These are phyloP conservation scores for Epizoanthus ramosus DNA, from an alignment of 92 coral and sea anemone species.

Conservation along the genomic window DNA sequence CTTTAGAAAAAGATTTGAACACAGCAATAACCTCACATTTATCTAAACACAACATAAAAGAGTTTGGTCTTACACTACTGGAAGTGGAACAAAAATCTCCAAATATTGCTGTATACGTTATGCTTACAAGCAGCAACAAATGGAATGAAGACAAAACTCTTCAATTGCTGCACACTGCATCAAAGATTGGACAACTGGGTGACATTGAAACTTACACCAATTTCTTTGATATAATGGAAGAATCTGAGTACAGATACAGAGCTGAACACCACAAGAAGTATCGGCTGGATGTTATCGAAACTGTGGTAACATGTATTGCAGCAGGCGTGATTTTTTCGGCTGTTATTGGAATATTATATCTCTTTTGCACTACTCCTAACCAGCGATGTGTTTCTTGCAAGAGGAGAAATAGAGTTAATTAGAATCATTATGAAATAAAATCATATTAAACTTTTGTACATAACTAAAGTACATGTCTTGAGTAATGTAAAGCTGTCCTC, in stretches of 20 bases:
- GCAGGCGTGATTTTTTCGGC: slow-evolving; percentile 65
- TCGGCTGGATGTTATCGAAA: slow-evolving; percentile 63
- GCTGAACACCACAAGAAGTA: neutral
- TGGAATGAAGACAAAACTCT: slow-evolving; percentile 21
- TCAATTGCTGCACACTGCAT: slow-evolving; percentile 19
- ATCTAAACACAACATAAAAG: neutral
- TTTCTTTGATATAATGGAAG: slow-evolving; percentile 49
- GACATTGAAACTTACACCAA: slow-evolving; percentile 15
- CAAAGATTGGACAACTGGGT: slow-evolving; percentile 49
- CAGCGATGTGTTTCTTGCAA: slow-evolving; percentile 62
- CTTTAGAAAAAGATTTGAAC: slow-evolving; percentile 36
- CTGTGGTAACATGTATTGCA: slow-evolving; percentile 69
- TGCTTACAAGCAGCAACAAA: slow-evolving; percentile 39
- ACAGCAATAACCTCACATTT: slow-evolving; percentile 24
- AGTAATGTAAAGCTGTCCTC: too few species aligned
- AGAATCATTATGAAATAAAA: neutral
- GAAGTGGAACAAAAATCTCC: neutral
- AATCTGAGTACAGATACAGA: slow-evolving; percentile 38
- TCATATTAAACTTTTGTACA: too few species aligned
- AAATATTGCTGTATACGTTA: slow-evolving; percentile 32
- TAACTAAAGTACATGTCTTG: too few species aligned
- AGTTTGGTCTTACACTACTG: slow-evolving; percentile 31
- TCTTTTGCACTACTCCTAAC: slow-evolving; percentile 72
- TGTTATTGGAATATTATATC: slow-evolving; percentile 60
- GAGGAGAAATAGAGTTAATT: slow-evolving; percentile 20